These are phyloP conservation scores for Eupsittula cactorum DNA, from an alignment of 2,113 vertebrate genomes.

Conservation along the genomic window DNA sequence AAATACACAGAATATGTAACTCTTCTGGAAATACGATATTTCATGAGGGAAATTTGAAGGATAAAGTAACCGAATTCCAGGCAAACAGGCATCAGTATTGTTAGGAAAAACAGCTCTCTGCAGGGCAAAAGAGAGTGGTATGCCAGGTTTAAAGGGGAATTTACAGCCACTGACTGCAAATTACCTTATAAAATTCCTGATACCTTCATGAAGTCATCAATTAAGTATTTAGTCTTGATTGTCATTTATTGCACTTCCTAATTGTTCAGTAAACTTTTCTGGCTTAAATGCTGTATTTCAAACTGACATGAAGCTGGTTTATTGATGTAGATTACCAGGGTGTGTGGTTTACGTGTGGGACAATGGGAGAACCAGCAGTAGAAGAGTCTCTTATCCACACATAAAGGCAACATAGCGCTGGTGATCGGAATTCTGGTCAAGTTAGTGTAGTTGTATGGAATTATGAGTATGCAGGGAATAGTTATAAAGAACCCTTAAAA, in stretches of 20 bases:
- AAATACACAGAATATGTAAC: background rate
- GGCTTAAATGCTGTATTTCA: conserved; percentile 34
- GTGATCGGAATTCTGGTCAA: background rate
- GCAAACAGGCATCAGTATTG: background rate
- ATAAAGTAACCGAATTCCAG: conserved; percentile 28
- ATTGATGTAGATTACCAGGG: background rate
- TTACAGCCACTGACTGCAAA: conserved; percentile 50
- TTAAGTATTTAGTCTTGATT: conserved; percentile 39
- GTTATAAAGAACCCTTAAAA: background rate
- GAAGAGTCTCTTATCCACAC: background rate
- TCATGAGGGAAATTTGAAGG: conserved; percentile 37
- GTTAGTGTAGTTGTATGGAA: background rate
- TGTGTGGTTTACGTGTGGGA: background rate
- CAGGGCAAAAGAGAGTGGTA: conserved; percentile 30
- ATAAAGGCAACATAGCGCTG: background rate
- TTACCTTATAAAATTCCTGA: conserved; percentile 56
- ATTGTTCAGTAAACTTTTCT: conserved; percentile 48
- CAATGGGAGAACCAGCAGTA: background rate
- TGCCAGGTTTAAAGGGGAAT: conserved; percentile 28
- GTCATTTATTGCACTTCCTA: conserved; percentile 53
- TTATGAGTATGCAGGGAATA: background rate
- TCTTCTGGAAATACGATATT: conserved; percentile 28
- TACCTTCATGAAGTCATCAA: conserved; percentile 42
- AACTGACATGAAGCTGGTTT: conserved; percentile 25
- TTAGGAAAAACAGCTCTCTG: conserved; percentile 58